Percentiles rank a stretch among this genome's conserved stretches.
Evolutionary conservation across 92 coral and sea anemone species (phyloP).

Genomic region (Diadumene lineata): DNA sequence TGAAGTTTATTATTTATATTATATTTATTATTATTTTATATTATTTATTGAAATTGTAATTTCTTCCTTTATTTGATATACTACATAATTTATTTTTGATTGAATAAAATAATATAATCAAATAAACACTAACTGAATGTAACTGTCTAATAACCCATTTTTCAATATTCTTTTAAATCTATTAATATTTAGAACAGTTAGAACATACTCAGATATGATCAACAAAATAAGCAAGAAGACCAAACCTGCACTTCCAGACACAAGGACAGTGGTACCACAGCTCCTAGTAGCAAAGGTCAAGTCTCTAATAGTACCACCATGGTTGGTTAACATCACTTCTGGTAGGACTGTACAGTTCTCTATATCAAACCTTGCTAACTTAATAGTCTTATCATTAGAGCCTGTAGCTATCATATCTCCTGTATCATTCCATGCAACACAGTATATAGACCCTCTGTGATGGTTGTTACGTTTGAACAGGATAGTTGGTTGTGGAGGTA

Average conservation of each 20-base stretch:
- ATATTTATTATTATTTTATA: too few species aligned
- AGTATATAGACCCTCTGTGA: conserved; percentile 97
- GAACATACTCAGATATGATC: not conserved
- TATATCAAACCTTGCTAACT: conserved; percentile 77
- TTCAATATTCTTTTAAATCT: too few species aligned
- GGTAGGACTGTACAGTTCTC: conserved; percentile 74
- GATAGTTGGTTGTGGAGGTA: conserved; percentile 80
- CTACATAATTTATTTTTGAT: too few species aligned
- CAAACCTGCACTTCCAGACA: conserved; percentile 98
- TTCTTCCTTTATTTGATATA: too few species aligned
- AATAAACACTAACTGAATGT: too few species aligned
- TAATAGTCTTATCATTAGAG: conserved; percentile 93
- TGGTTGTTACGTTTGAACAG: conserved; percentile 80
- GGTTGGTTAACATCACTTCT: conserved; percentile 82
- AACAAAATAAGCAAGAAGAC: not conserved
- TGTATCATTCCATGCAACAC: conserved; percentile 81
- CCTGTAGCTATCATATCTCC: conserved; percentile 95
- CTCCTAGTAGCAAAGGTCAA: conserved; percentile 84
- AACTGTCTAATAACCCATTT: too few species aligned
- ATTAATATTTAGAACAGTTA: too few species aligned
- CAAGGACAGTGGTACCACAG: conserved; percentile 80
- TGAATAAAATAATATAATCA: too few species aligned
- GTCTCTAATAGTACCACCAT: conserved; percentile 90
- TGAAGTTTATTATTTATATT: too few species aligned
- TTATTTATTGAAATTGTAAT: too few species aligned